Evolutionary conservation across 37 sponge, comb jelly and placozoan genomes (phyloP), one percentile per base, ranked within the genome.

Genomic region (Geodia barretti): DNA sequence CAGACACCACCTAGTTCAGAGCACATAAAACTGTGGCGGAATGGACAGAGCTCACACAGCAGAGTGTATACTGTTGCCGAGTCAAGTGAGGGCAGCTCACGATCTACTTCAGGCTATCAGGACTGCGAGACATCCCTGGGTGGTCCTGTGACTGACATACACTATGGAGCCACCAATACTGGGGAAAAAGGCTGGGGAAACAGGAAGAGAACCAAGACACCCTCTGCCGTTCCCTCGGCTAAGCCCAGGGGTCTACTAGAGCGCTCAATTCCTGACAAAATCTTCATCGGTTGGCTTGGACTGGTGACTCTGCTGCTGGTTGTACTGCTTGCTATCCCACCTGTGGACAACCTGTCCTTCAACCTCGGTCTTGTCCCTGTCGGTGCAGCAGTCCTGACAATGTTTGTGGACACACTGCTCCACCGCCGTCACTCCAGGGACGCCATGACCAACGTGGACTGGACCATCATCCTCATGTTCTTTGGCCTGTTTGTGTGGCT

Each of bases 401-500:
- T 95, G 92, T 31, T 95, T 29, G 75, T 78, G 0, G 92, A 95
- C 68, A 74, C 86, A 23, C 38, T 95, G 60, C 35, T 91, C 34
- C 86, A 91, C 43, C 43, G 74, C 0, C 79, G 62, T 28, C 81
- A 80, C 62, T 80, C 92, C 28, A 80, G 69, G 62, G 83, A 86
- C 60, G 83, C 81, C n/a, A 91, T 95, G 82, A 31, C 75, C 40
- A 86, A 88, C 74, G 86, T 91, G 1, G 95, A 95, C 76, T 95
- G 95, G 95, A 86, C 86, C 14, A 79, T 95, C 64, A 95, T 95
- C 76, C 77, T 95, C 59, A 76, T 95, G 84, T 95, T 95, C 70
- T 83, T 89, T 37, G 95, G 95, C 2, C 81, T 95, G 63, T 91
- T 95, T 68, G 77, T 91, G 14, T 95, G 95, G 95, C 80, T 92